Evolutionary conservation across 2,113 vertebrate species (phyloP).

Genomic region (Esox niger): DNA sequence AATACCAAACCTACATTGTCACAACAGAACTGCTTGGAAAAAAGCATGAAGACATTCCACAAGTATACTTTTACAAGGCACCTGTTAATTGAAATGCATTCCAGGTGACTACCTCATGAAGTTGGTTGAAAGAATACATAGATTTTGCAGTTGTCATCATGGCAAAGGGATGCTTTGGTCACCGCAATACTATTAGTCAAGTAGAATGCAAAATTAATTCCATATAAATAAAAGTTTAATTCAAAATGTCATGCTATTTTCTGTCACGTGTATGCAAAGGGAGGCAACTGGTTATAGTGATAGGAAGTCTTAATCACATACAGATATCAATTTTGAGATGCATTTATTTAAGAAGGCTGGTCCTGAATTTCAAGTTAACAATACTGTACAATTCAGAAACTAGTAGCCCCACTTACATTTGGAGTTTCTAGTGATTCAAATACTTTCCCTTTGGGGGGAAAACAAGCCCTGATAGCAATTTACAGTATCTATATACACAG

Average conservation of each 20-base stretch:
- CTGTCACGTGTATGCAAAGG: conserved; percentile 53
- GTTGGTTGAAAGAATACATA: too few relatives aligned
- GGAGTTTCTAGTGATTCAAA: conserved; percentile 42
- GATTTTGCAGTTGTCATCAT: too few relatives aligned
- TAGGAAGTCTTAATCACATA: conserved; percentile 54
- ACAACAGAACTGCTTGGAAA: too few relatives aligned
- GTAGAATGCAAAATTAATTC: conserved; percentile 15
- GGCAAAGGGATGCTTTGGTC: too few relatives aligned
- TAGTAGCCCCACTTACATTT: conserved; percentile 29
- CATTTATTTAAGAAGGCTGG: conserved; percentile 36
- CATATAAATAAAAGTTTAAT: conserved; percentile 66
- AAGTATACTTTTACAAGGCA: too few relatives aligned
- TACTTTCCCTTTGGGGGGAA: conserved; percentile 39
- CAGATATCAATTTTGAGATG: conserved; percentile 48
- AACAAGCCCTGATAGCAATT: conserved; percentile 64
- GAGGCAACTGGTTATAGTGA: conserved; percentile 52
- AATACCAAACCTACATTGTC: too few relatives aligned
- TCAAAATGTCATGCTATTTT: conserved; percentile 63
- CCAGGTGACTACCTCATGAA: too few relatives aligned
- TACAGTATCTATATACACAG: conserved; percentile 54
- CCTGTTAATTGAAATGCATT: too few relatives aligned
- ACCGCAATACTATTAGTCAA: too few relatives aligned
- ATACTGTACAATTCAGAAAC: conserved; percentile 43
- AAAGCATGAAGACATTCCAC: too few relatives aligned
- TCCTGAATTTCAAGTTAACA: conserved; percentile 58